These are phyloP conservation scores for Poecilia gillii DNA, from an alignment of 2,797 vertebrate species.

Conservation along the genomic window DNA sequence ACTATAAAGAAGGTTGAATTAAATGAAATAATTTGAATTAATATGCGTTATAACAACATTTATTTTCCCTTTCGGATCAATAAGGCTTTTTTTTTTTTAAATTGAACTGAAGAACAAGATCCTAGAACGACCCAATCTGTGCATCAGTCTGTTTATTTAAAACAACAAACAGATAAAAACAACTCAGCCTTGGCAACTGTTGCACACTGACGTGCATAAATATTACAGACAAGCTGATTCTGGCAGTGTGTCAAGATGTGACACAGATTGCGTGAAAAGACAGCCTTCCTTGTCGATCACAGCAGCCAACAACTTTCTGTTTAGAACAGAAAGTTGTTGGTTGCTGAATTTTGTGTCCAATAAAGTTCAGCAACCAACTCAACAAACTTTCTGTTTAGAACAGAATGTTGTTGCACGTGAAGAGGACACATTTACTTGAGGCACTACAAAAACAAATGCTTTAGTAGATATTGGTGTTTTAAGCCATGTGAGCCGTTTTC, in stretches of 20 bases:
- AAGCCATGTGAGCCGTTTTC: background rate
- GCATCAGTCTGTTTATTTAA: background rate
- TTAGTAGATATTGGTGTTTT: background rate
- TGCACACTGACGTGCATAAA: constrained; percentile 8
- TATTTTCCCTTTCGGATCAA: too few species aligned
- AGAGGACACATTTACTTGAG: too few species aligned
- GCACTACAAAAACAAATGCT: too few species aligned
- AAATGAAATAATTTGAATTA: too few species aligned
- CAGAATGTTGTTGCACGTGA: background rate
- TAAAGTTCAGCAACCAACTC: background rate
- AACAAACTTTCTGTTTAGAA: background rate
- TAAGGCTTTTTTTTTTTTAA: too few species aligned
- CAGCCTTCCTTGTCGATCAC: constrained; percentile 22
- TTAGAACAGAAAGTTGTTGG: constrained; percentile 4
- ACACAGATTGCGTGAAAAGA: background rate
- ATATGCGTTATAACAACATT: too few species aligned
- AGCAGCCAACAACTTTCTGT: background rate
- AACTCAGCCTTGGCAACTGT: background rate
- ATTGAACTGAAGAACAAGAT: background rate
- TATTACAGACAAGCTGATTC: constrained; percentile 46
- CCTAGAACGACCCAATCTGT: background rate
- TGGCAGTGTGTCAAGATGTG: constrained; percentile 31
- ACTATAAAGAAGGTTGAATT: too few species aligned
- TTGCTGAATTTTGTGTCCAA: too few species aligned
- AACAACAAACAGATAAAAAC: background rate